Base-by-base conservation (phyloP, 2,113 vertebrate species). In the Notarius lentiginosus region DNA sequence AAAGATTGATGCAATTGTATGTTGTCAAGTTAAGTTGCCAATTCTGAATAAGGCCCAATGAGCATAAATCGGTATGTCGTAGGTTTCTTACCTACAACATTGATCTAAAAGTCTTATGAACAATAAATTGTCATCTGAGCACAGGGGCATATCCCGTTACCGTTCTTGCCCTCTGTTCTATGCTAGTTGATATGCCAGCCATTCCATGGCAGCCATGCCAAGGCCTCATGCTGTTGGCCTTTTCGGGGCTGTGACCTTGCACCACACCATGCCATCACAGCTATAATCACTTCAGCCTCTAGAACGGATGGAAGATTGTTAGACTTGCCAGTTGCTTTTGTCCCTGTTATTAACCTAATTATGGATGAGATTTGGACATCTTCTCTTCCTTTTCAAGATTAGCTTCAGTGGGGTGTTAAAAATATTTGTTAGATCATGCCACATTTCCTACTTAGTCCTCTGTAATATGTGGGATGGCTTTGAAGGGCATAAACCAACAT, bases 241-340 rank as follows among this genome's bases (percentile, higher is more conserved):
- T 65, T 76, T 68, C 60, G 84, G 81, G 58, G 68, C 70, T 86
- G 51, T 86, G 89, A 90, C 89, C 89, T 90, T 90, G 81, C 22
- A 55, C 51, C 47, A 65, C 60, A 70, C 79, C 56, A 49, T n/a
- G 77, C 63, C 72, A 77, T 79, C 73, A 60, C 58, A 80, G 83
- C 73, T 86, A 56, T 84, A 84, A 86, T 84, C 84, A 87, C 82
- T 61, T 22, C 24, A 82, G 77, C 73, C 66, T 89, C 17, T 30
- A 66, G 72, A 84, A 85, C 72, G n/a, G 83, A 66, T 72, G 75
- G 76, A 76, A 65, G 47, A 61, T 22, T 86, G 34, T 61, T 82
- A 86, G 79, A 41, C 72, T 68, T 68, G n/a, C 72, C 30, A 84
- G 60, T 86, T 76, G 49, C 27, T 56, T 82, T 53, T 27, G 41